A percentile compares a stretch with the other conserved stretches of the same genome.
These are phyloP conservation scores for Brenthis daphne DNA, from an alignment of 2,888 invertebrate genomes.

Conservation along the genomic window DNA sequence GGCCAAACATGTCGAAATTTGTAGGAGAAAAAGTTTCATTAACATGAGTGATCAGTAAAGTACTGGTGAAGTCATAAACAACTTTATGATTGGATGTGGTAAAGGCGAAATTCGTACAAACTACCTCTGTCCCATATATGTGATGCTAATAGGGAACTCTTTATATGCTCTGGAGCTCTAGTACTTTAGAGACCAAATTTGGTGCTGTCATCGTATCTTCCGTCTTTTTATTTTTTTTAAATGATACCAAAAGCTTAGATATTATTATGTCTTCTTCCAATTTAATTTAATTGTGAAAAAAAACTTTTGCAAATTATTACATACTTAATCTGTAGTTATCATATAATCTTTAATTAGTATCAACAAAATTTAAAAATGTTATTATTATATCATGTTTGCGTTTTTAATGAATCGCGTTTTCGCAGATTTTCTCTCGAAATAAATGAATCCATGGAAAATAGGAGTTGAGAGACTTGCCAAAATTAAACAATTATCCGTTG, in stretches of 20 bases:
- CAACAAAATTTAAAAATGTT: too few species aligned
- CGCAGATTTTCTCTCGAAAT: conserved; percentile 5
- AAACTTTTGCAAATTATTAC: background rate
- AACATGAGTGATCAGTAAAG: too few species aligned
- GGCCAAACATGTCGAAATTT: too few species aligned
- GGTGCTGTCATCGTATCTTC: conserved; percentile 56
- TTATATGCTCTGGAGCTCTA: conserved; percentile 56
- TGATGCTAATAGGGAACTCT: conserved; percentile 41
- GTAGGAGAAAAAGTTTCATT: too few species aligned
- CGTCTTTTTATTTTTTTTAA: conserved; percentile 10
- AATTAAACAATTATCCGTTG: conserved; percentile 76
- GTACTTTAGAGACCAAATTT: conserved; percentile 73
- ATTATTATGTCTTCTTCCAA: background rate
- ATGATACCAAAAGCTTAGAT: background rate
- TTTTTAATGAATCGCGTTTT: background rate
- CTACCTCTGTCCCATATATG: background rate
- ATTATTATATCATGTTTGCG: too few species aligned
- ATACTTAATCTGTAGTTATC: background rate
- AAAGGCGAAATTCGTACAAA: background rate
- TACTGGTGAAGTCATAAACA: too few species aligned
- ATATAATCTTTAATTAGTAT: too few species aligned
- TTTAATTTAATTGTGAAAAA: background rate
- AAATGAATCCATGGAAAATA: conserved; percentile 5
- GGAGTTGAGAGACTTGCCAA: conserved; percentile 47
- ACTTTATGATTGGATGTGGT: background rate